Base-by-base conservation (phyloP, 2,888 invertebrate genomes). In the Drosophila atripex region DNA sequence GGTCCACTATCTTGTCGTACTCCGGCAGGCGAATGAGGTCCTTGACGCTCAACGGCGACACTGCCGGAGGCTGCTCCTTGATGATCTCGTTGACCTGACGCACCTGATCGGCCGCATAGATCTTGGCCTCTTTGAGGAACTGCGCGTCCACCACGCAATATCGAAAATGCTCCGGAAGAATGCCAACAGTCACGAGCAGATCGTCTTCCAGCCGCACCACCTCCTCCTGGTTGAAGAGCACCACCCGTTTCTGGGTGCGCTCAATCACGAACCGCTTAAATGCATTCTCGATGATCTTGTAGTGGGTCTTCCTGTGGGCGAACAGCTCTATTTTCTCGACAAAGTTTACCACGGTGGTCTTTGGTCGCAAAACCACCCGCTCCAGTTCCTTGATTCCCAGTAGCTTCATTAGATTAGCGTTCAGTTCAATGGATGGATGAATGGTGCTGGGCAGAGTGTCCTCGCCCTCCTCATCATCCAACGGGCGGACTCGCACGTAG, bases 61-160 rank as follows among this genome's bases (percentile, higher is more conserved):
- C 75, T 1, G 71, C 71, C 8, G 78, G 72, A 9, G 76, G 60
- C n/a, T 83, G 82, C 23, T 89, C 88, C 1, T 91, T 88, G 70
- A 94, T 90, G n/a, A 93, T 86, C 39, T 93, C 92, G 75, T 92
- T 92, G 65, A 93, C 93, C 73, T 92, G 92, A 71, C 93, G 92
- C 85, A 90, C 88, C 47, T 90, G 73, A 72, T 92, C 92, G 41
- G 90, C 90, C 0, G 91, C 91, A 75, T 90, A 89, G 43, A 92
- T 87, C 73, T 91, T 91, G 11, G 89, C 90, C 66, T 91, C 91
- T 53, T 92, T 91, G 3, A 92, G 76, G 43, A 92, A 89, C 65
- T 90, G 90, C 4, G 90, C 80, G 71, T 92, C 92, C n/a, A 92
- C 86, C 8, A 91, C 82, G 59, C 91, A 91, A 71, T 91, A 92